phyloP scores from a whole-genome alignment of 64 coral and sea anemone species.

The Dendrophyllia cribrosa region DNA sequence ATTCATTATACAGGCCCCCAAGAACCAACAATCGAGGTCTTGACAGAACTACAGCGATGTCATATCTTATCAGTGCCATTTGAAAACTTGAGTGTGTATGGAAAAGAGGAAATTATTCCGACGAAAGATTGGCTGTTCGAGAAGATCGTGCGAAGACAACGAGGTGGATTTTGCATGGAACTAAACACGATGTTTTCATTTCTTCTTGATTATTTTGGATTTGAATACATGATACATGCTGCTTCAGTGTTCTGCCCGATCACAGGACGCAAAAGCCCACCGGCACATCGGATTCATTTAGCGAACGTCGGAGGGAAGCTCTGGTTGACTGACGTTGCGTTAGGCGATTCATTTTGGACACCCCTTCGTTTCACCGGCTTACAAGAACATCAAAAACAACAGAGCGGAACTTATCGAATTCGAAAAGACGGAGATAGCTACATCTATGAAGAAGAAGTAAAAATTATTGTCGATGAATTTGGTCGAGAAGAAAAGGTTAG shows the following conservation, averaged over 20 bases:
- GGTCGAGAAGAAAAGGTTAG: constrained; percentile 7
- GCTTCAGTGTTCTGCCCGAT: neutral
- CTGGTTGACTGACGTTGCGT: constrained; percentile 54
- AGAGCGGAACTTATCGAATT: constrained; percentile 55
- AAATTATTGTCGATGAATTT: constrained; percentile 23
- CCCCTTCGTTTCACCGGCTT: constrained; percentile 39
- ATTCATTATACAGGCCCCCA: constrained; percentile 30
- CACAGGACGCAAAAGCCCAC: neutral
- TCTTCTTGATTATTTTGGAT: constrained; percentile 61
- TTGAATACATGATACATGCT: neutral
- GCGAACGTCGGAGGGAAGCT: neutral
- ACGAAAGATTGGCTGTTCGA: constrained; percentile 60
- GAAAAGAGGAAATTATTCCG: constrained; percentile 42
- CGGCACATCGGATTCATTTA: neutral
- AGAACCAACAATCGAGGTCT: constrained; percentile 17
- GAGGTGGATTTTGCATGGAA: constrained; percentile 71
- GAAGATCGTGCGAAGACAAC: constrained; percentile 60
- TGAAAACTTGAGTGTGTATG: constrained; percentile 65
- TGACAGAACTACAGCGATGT: constrained; percentile 36
- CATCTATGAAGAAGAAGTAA: constrained; percentile 12
- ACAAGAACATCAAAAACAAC: constrained; percentile 31
- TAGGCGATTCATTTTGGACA: constrained; percentile 29
- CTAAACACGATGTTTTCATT: constrained; percentile 55
- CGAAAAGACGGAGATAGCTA: constrained; percentile 36
- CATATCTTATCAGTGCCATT: constrained; percentile 54